A percentile compares a stretch with the other conserved stretches of the same genome.
Conservation (phyloP, 2,797 vertebrate species). For the Oceanodroma leucorhoa region DNA sequence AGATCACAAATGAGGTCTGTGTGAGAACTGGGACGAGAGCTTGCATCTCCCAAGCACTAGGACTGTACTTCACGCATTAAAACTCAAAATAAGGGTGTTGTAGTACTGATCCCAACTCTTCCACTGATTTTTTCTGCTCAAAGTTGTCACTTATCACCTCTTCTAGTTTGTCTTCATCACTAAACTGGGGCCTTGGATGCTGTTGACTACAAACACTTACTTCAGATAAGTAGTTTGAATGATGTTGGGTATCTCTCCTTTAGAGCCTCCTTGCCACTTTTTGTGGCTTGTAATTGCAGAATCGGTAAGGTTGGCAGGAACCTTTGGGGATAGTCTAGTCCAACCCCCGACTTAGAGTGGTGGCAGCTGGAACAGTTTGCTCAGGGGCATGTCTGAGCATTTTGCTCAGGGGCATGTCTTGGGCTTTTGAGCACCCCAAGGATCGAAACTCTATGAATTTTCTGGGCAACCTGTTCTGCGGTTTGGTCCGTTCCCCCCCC, state of each 20-base stretch:
- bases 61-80: not conserved
- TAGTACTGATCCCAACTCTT: not conserved
- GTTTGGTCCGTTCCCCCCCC: not conserved
- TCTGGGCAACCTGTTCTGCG: not conserved
- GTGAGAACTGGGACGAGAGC: not conserved
- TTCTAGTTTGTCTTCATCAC: not conserved
- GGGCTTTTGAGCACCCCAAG: not conserved
- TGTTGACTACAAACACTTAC: not conserved
- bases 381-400: not conserved
- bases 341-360: not conserved
- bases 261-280: not conserved
- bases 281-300: not conserved
- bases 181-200: not conserved
- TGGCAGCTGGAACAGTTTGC: not conserved
- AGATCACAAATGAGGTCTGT: not conserved
- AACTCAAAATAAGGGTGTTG: not conserved
- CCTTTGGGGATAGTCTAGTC: not conserved
- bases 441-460: not conserved
- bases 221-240: not conserved
- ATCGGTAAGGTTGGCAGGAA: not conserved
- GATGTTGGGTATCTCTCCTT: fast-evolving
- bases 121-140: not conserved
- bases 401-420: not conserved
- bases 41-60: not conserved
- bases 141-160: not conserved